These are phyloP conservation scores for Prunella fulvescens DNA, from an alignment of 2,113 vertebrate genomes.

Conservation along the genomic window DNA sequence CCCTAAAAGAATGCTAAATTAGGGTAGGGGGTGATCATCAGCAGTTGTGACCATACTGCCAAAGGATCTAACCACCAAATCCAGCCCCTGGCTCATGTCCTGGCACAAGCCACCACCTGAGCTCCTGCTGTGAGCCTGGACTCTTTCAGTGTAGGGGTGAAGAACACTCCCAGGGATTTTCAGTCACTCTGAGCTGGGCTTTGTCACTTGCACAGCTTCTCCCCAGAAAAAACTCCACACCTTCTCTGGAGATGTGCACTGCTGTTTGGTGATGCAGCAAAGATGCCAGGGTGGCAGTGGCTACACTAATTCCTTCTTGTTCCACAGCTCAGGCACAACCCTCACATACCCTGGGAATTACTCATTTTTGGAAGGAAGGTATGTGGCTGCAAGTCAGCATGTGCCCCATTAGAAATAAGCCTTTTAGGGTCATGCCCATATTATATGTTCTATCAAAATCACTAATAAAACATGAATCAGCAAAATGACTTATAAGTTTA, in stretches of 20 bases:
- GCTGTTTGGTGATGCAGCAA: neutral
- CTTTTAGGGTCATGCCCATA: neutral
- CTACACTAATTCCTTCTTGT: neutral
- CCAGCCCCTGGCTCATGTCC: neutral
- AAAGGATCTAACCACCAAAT: neutral
- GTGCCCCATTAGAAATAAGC: neutral
- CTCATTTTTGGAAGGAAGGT: neutral
- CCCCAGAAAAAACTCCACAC: neutral
- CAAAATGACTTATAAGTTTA: neutral
- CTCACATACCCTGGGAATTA: neutral
- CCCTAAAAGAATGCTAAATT: neutral
- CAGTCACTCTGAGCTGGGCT: neutral
- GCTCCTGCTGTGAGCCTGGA: neutral
- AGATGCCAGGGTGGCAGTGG: neutral
- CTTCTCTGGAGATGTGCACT: neutral
- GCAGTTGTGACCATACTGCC: neutral
- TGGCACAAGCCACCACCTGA: neutral
- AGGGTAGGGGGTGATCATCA: neutral
- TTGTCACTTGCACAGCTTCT: neutral
- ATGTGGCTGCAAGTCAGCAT: slow-evolving; percentile 6
- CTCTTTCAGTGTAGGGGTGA: neutral
- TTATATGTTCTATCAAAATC: neutral
- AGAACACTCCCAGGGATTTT: neutral
- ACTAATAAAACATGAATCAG: slow-evolving; percentile 35
- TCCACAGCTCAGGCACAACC: neutral